These are phyloP conservation scores for Scolopax rusticola DNA, from an alignment of 2,797 vertebrate genomes.

Conservation along the genomic window DNA sequence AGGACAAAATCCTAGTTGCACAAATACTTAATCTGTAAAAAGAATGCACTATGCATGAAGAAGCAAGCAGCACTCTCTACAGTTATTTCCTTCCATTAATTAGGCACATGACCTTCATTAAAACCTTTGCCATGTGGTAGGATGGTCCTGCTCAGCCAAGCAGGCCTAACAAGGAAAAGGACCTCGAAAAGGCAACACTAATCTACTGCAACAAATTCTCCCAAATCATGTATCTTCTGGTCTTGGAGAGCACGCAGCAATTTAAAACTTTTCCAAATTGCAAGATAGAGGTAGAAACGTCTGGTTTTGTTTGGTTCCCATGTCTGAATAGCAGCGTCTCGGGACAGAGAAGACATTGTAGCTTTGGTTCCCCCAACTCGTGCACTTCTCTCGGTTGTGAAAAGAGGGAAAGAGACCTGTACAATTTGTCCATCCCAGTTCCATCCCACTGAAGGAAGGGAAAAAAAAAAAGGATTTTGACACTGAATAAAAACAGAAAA, in stretches of 20 bases:
- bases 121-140: background rate
- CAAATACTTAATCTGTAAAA: background rate
- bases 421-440: background rate
- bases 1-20: background rate
- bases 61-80: background rate
- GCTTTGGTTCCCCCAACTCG: background rate
- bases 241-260: background rate
- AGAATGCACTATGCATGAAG: background rate
- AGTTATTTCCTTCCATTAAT: background rate
- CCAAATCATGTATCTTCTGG: fast-evolving
- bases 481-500: background rate
- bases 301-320: background rate
- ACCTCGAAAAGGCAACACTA: background rate
- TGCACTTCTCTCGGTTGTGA: background rate
- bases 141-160: background rate
- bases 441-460: background rate
- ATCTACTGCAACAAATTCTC: background rate
- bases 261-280: background rate
- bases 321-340: fast-evolving
- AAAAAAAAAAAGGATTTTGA: background rate
- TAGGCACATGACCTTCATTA: conserved; percentile 5
- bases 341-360: background rate
- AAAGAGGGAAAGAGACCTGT: background rate
- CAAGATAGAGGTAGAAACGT: background rate
- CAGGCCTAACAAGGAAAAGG: conserved; percentile 5